Evolutionary conservation across 2,888 invertebrate species (phyloP).

Genomic region (Nephrotoma guestfalica): DNA sequence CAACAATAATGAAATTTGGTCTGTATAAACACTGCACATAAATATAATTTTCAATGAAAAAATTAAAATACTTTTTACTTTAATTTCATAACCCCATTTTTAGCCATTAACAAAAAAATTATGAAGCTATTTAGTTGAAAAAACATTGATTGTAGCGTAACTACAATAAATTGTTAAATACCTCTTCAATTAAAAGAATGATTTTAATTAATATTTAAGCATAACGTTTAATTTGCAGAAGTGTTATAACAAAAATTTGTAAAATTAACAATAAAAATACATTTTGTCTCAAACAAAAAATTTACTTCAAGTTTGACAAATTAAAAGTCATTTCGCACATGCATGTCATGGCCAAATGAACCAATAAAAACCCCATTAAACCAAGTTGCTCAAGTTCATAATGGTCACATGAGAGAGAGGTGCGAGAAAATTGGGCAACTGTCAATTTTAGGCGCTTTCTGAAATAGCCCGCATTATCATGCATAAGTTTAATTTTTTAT

Average conservation of each 20-base stretch:
- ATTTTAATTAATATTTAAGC: background rate
- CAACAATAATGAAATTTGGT: background rate
- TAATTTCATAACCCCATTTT: background rate
- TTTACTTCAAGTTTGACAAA: no score
- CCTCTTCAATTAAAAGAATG: background rate
- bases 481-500: no score
- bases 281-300: no score
- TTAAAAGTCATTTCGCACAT: no score
- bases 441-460: accelerated
- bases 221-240: background rate
- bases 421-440: no score
- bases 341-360: no score
- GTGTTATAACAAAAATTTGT: no score
- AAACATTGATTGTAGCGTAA: background rate
- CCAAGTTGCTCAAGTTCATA: no score
- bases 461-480: no score
- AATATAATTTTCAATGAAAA: background rate
- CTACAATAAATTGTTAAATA: background rate
- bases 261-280: no score
- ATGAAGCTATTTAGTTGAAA: background rate
- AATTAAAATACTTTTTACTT: background rate
- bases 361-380: no score
- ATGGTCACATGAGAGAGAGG: no score
- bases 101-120: background rate
- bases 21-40: background rate